Evolutionary conservation across 2,113 vertebrate species (phyloP).

Genomic region (Sorex fumeus): DNA sequence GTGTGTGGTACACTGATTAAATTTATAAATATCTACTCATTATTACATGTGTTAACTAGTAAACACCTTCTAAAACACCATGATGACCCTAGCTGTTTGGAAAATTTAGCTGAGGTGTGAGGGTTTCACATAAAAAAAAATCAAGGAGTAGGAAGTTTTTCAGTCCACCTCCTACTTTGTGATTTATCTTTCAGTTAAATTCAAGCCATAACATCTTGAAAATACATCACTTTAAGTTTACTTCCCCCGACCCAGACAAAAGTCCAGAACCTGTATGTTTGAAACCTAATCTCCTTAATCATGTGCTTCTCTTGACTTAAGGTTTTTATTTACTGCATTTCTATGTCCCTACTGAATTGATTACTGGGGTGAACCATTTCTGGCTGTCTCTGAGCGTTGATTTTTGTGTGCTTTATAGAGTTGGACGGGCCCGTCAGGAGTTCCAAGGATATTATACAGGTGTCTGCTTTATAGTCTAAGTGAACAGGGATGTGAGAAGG

Average conservation of each 20-base stretch:
- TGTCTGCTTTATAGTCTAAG: conserved; percentile 4
- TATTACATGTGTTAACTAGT: conserved; percentile 14
- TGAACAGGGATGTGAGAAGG: conserved; percentile 33
- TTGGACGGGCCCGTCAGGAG: conserved; percentile 6
- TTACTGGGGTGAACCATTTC: conserved; percentile 25
- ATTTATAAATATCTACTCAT: conserved; percentile 15
- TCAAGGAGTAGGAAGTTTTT: neutral
- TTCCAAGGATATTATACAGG: conserved; percentile 50
- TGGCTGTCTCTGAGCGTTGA: conserved; percentile 58
- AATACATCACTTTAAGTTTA: conserved; percentile 53
- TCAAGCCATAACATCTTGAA: conserved; percentile 68
- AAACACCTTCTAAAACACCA: neutral
- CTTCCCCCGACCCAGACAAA: conserved; percentile 50
- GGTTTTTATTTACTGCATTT: conserved; percentile 68
- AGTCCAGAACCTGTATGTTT: conserved; percentile 52
- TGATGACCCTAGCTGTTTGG: neutral
- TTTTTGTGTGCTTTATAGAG: conserved; percentile 56
- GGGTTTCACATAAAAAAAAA: neutral
- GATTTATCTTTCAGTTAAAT: conserved; percentile 62
- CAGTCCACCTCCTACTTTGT: neutral
- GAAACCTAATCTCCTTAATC: conserved; percentile 72
- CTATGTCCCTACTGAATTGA: conserved; percentile 65
- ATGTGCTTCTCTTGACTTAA: conserved; percentile 55
- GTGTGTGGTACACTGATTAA: neutral
- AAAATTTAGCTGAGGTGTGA: neutral